These are phyloP conservation scores for Cheilosia urbana DNA, from an alignment of 2,888 invertebrate species.

Conservation along the genomic window DNA sequence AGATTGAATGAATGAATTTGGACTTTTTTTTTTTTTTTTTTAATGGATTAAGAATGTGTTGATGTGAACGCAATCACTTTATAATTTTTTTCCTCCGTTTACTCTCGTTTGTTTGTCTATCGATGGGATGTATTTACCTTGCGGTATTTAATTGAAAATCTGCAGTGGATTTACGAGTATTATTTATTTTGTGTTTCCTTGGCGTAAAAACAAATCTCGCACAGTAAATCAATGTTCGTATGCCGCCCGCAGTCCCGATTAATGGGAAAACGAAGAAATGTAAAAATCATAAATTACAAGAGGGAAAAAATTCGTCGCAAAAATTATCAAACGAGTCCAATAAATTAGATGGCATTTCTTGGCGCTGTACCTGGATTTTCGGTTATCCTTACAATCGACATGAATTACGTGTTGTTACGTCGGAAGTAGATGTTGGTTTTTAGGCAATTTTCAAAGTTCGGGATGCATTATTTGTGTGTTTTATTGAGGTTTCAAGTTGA, in stretches of 20 bases:
- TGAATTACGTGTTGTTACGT: background rate
- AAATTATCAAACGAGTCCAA: background rate
- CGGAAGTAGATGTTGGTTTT: background rate
- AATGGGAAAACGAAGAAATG: background rate
- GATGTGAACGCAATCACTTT: background rate
- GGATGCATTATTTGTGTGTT: background rate
- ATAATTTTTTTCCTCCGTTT: no score
- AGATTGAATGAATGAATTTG: conserved; percentile 50
- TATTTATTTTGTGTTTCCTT: background rate
- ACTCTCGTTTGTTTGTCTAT: background rate
- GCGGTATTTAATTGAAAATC: background rate
- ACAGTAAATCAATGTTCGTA: background rate
- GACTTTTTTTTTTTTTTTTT: conserved; percentile 26
- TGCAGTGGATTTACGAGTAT: background rate
- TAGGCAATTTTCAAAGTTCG: background rate
- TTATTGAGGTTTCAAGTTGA: background rate
- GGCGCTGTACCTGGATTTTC: conserved; percentile 1
- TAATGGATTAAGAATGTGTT: conserved; percentile 35
- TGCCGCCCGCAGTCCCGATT: background rate
- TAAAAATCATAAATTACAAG: background rate
- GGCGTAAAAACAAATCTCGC: no score
- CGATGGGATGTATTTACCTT: background rate
- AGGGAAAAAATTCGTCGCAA: background rate
- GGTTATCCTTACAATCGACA: background rate
- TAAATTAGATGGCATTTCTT: background rate